Base-by-base conservation (phyloP, 2,113 vertebrate genomes). In the Chaetura pelagica region DNA sequence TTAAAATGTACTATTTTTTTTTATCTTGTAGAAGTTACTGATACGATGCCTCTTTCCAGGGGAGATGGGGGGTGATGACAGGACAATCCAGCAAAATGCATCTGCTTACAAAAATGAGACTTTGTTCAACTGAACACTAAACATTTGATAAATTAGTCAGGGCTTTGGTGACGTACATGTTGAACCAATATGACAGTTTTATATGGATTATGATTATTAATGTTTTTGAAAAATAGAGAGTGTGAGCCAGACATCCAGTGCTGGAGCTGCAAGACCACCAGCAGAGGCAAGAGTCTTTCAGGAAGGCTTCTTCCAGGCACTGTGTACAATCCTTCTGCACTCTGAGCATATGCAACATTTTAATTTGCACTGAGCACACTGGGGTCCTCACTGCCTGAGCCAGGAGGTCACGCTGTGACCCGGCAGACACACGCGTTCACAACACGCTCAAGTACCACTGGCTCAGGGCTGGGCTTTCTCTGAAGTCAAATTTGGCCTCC, bases 121-220 rank as follows among this genome's bases (percentile, higher is more conserved):
- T 97, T 96, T 94, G 84, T 96, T 95, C 84, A 55, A 63, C 68
- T 35, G 91, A 94, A 93, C 77, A 86, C 88, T 97, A 97, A 96
- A 97, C 96, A 97, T 98, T 96, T 97, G 97, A 98, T 97, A 97
- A 98, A 98, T 98, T 94, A 98, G 90, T 71, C 91, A 77, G 84
- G 89, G 95, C 97, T 97, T 97, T 97, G 95, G 93, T 96, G 97
- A 98, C 96, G 96, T 95, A 96, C 93, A 96, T 97, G 97, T 96
- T 98, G 97, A 98, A 97, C 94, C 94, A 86, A 97, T 97, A 96
- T 97, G 98, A 98, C 97, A 98, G 97, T 98, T 98, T 98, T 98
- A 98, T 98, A 97, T 73, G 96, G 94, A 96, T 97, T 95, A 75
- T 95, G 96, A 91, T 97, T 98, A 97, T 97, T 96, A 96, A 97